Percentiles rank a stretch among this genome's conserved stretches.
Evolutionary conservation across 2,113 vertebrate species (phyloP).

Genomic region (Lophotis ruficrista): DNA sequence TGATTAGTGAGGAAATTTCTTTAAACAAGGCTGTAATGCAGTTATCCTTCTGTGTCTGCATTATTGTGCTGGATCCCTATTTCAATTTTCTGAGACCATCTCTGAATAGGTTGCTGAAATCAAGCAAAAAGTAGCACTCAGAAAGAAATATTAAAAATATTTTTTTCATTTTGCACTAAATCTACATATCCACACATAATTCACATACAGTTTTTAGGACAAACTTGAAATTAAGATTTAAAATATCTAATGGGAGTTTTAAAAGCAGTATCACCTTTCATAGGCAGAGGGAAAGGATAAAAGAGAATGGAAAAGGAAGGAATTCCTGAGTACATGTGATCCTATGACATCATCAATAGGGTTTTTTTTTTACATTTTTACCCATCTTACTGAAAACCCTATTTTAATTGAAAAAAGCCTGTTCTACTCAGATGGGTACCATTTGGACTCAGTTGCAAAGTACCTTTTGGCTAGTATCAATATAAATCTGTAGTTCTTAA

Average conservation of each 20-base stretch:
- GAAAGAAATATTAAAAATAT: neutral
- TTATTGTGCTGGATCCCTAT: neutral
- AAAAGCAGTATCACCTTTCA: neutral
- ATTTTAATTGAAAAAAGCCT: neutral
- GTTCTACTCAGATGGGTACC: neutral
- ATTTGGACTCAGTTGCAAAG: neutral
- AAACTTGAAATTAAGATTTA: neutral
- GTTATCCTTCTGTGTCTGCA: neutral
- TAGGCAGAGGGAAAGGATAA: neutral
- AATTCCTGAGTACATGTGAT: neutral
- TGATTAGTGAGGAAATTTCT: neutral
- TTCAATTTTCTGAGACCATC: neutral
- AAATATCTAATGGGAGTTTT: neutral
- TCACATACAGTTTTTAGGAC: neutral
- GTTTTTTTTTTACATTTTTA: neutral
- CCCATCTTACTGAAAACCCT: accelerated
- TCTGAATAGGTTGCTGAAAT: neutral
- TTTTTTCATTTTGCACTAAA: neutral
- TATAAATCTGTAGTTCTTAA: neutral
- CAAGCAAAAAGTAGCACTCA: neutral
- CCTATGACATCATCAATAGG: neutral
- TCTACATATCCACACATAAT: neutral
- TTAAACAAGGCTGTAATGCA: neutral
- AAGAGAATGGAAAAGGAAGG: neutral
- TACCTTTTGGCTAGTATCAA: neutral